A percentile compares a stretch with the other conserved stretches of the same genome.
phyloP scores from a whole-genome alignment of 30 jellyfish, hydroid and myxozoan species.

The Rhopilema esculentum region DNA sequence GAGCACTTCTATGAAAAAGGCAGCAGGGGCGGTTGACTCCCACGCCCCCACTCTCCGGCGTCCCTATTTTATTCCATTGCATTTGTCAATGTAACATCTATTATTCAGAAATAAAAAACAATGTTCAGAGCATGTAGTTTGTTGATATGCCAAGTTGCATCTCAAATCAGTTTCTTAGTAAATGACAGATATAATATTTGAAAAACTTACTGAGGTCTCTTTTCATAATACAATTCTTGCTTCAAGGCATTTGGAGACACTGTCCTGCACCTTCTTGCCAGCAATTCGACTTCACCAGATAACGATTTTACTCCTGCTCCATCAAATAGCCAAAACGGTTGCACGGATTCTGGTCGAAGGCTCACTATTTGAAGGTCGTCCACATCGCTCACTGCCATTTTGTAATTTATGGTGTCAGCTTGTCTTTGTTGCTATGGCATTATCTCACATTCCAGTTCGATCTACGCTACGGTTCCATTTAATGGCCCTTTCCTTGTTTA shows the following conservation, averaged over 20 bases:
- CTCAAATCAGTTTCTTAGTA: too few relatives aligned
- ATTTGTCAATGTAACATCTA: too few relatives aligned
- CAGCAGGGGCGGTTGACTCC: too few relatives aligned
- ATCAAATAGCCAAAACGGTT: constrained; percentile 67
- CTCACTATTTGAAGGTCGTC: constrained; percentile 42
- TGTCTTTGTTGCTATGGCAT: not conserved
- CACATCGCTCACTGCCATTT: constrained; percentile 16
- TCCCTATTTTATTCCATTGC: too few relatives aligned
- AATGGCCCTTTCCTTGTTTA: not conserved
- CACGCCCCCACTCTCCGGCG: too few relatives aligned
- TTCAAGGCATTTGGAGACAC: constrained; percentile 45
- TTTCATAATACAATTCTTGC: constrained; percentile 40
- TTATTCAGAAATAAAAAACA: too few relatives aligned
- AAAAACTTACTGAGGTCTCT: constrained; percentile 36
- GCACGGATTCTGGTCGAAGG: constrained; percentile 29
- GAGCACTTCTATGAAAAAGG: too few relatives aligned
- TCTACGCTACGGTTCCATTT: not conserved
- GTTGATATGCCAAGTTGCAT: too few relatives aligned
- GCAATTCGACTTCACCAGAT: constrained; percentile 56
- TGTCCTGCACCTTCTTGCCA: constrained; percentile 70
- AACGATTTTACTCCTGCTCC: constrained; percentile 11
- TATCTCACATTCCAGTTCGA: not conserved
- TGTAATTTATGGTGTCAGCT: not conserved
- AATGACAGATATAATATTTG: not conserved
- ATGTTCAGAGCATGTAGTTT: too few relatives aligned